These are phyloP conservation scores for Bursaphelenchus mucronatus DNA, from an alignment of 1,140 invertebrate species.

Conservation along the genomic window DNA sequence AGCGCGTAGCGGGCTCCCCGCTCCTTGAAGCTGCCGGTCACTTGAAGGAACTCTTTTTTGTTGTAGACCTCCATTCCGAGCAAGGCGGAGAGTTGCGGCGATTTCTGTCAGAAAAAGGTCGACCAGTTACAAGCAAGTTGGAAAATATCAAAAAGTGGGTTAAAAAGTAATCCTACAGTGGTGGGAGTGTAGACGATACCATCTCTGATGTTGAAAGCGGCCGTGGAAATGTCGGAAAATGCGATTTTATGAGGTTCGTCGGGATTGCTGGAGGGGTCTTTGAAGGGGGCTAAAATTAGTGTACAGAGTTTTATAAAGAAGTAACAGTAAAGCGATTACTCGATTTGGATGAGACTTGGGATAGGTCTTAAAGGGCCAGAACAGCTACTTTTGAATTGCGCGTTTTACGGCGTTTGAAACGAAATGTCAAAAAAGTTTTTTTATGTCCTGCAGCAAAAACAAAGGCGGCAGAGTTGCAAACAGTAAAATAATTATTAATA, in stretches of 20 bases:
- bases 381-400: too few species aligned
- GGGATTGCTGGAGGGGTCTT: constrained; percentile 74
- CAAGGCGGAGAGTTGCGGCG: constrained; percentile 67
- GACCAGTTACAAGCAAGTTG: constrained; percentile 10
- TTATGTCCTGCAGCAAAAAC: too few species aligned
- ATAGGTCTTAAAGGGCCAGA: too few species aligned
- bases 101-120: constrained; percentile 38
- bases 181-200: constrained; percentile 79
- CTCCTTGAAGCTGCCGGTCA: constrained; percentile 88
- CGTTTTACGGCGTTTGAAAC: too few species aligned
- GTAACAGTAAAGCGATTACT: too few species aligned
- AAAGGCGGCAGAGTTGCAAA: too few species aligned
- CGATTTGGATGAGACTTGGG: too few species aligned
- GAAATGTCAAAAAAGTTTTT: too few species aligned
- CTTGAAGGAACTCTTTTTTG: constrained; percentile 87
- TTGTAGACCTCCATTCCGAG: constrained; percentile 80
- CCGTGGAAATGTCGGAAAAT: constrained; percentile 82
- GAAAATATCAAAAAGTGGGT: constrained; percentile 5
- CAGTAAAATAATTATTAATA: too few species aligned
- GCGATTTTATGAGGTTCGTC: constrained; percentile 71
- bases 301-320: not conserved
- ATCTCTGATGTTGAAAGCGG: constrained; percentile 78
- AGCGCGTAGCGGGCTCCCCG: constrained; percentile 81
- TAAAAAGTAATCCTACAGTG: constrained; percentile 67
- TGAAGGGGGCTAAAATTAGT: constrained; percentile 33